These are phyloP conservation scores for Hyles vespertilio DNA, from an alignment of 1,140 invertebrate genomes.

Conservation along the genomic window DNA sequence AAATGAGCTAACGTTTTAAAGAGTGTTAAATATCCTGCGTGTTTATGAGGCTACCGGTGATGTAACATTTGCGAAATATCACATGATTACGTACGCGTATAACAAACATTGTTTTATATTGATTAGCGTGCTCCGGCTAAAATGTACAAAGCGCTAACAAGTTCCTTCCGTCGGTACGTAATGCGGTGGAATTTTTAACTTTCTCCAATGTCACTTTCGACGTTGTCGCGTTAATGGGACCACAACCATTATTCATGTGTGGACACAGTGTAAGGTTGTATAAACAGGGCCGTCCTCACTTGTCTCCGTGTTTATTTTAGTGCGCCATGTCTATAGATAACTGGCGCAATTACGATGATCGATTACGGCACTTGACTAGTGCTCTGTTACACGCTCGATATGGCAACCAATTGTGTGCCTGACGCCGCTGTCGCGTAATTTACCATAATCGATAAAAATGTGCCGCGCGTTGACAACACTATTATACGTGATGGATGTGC, in stretches of 20 bases:
- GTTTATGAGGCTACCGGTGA: slow-evolving; percentile 44
- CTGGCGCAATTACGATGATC: slow-evolving; percentile 55
- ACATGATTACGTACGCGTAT: slow-evolving; percentile 39
- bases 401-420: slow-evolving; percentile 43
- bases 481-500: slow-evolving; percentile 50
- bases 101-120: slow-evolving; percentile 46
- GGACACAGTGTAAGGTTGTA: slow-evolving; percentile 31
- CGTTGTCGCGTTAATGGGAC: slow-evolving; percentile 29
- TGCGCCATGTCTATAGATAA: slow-evolving; percentile 36
- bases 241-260: slow-evolving; percentile 20
- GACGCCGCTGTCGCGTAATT: slow-evolving; percentile 28
- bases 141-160: slow-evolving; percentile 31
- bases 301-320: slow-evolving; percentile 55
- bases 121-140: slow-evolving; percentile 56
- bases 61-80: slow-evolving; percentile 49
- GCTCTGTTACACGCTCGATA: slow-evolving; percentile 42
- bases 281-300: slow-evolving; percentile 52
- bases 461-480: slow-evolving; percentile 43
- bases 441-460: slow-evolving; percentile 52
- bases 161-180: slow-evolving; percentile 40
- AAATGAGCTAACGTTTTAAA: background rate
- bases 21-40: slow-evolving; percentile 8
- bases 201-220: slow-evolving; percentile 40
- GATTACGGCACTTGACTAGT: slow-evolving; percentile 49
- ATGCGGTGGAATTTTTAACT: slow-evolving; percentile 30